Evolutionary conservation across 2,113 vertebrate genomes (phyloP).

Genomic region (Plecturocebus donacophilus): DNA sequence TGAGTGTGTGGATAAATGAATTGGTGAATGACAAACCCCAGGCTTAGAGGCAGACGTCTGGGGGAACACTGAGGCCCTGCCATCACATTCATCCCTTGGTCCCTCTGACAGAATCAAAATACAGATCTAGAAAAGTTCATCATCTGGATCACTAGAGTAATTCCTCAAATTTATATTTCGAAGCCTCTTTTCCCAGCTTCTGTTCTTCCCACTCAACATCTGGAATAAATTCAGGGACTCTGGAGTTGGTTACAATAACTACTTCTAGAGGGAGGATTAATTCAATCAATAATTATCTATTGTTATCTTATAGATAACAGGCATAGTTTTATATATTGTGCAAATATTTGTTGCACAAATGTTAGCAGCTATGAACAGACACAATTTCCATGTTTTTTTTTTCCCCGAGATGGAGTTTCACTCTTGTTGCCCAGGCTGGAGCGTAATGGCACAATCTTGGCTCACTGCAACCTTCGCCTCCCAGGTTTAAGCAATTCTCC

Average conservation of each 20-base stretch:
- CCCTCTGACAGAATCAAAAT: not conserved
- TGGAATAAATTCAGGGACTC: not conserved
- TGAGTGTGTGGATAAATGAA: not conserved
- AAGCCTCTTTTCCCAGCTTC: not conserved
- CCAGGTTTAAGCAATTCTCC: too few relatives aligned
- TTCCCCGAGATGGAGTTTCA: too few relatives aligned
- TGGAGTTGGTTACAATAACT: not conserved
- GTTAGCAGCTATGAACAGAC: not conserved
- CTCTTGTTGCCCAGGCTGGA: too few relatives aligned
- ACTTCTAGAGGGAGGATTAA: not conserved
- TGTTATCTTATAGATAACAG: not conserved
- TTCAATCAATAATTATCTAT: not conserved
- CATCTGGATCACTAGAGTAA: not conserved
- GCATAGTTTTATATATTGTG: not conserved
- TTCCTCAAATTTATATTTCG: not conserved
- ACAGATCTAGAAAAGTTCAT: not conserved
- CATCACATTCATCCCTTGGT: not conserved
- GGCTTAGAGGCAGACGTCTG: not conserved
- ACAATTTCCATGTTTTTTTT: not conserved
- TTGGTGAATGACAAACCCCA: not conserved
- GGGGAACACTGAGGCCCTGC: not conserved
- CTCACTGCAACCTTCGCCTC: too few relatives aligned
- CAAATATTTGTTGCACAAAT: not conserved
- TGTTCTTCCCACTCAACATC: not conserved
- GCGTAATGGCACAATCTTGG: too few relatives aligned